phyloP scores from a whole-genome alignment of 2,888 invertebrate species.

The Cephus nigrinus region DNA sequence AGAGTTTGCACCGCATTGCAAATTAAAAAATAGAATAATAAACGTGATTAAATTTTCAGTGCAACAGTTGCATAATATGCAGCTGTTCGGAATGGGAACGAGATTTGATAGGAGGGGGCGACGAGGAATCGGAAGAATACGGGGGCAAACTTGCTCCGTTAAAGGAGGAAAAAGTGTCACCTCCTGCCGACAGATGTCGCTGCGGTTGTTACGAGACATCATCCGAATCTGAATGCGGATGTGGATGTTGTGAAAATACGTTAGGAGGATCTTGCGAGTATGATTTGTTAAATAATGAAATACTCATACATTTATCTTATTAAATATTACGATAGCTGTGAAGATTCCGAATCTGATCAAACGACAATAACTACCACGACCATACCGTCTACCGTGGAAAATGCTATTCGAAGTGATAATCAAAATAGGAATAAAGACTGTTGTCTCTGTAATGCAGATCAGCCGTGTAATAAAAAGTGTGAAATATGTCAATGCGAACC shows the following conservation, averaged over 20 bases:
- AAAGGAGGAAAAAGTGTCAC: background rate
- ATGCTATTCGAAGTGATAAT: background rate
- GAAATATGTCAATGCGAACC: constrained; percentile 10
- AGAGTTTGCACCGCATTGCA: background rate
- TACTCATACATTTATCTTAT: background rate
- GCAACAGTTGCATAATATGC: constrained; percentile 28
- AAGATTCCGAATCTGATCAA: constrained; percentile 3
- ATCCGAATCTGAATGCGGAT: constrained; percentile 22
- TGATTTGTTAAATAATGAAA: background rate
- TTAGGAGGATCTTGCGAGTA: background rate
- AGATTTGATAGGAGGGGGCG: constrained; percentile 20
- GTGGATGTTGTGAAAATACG: constrained; percentile 13
- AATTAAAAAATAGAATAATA: background rate
- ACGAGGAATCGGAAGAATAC: constrained; percentile 13
- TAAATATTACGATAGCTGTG: background rate
- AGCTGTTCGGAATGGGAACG: constrained; percentile 31
- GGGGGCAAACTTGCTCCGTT: background rate
- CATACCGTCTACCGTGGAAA: constrained; percentile 18
- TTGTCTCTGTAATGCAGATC: constrained; percentile 1
- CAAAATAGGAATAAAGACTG: background rate
- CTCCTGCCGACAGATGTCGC: constrained; percentile 7
- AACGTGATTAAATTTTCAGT: constrained; percentile 15
- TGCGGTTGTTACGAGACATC: constrained; percentile 20
- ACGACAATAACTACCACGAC: constrained; percentile 19
- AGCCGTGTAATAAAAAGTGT: constrained; percentile 6